Base-by-base conservation (phyloP, 2,113 vertebrate genomes). In the Polypterus bichir region DNA sequence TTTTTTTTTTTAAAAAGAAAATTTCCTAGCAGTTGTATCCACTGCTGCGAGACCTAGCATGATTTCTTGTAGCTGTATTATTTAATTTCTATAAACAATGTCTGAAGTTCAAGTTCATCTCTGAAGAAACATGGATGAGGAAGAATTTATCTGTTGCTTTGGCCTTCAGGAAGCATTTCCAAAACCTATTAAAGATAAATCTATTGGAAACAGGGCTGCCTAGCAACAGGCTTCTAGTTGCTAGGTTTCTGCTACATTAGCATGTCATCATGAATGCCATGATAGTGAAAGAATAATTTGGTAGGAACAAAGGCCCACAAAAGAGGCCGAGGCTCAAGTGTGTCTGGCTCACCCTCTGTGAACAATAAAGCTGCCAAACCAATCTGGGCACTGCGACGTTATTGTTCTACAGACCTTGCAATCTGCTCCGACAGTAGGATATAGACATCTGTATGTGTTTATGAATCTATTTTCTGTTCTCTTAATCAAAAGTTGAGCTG, bases 181-280 rank as follows among this genome's bases (percentile, higher is more conserved):
- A 62, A 49, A 77, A 59, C 73, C 76, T 72, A 75, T 75, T 83
- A 75, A 85, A 83, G 79, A 68, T 79, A 79, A 73, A 79, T 54
- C 86, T 84, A 85, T 82, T 89, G 84, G 82, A 83, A 80, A 80
- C 67, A 64, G 70, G 76, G 86, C 82, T 91, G 86, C 88, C 79
- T 86, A 86, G 92, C 92, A 94, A 94, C 90, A 56, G 64, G 79
- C 75, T 70, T 71, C 70, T 70, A 78, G 91, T 97, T 93, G 92
- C 94, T 93, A 94, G 84, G 95, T 85, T 89, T 86, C 88, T 77
- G 9, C 87, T 88, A 86, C 82, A 89, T 84, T 85, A 92, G 88
- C 86, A 89, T 85, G 83, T 86, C 86, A 85, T 82, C 82, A 79
- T 86, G 81, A 92, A 93, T 91, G 87, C 90, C 89, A 86, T 84